These are phyloP conservation scores for Halcyon senegalensis DNA, from an alignment of 2,113 vertebrate genomes.

Conservation along the genomic window DNA sequence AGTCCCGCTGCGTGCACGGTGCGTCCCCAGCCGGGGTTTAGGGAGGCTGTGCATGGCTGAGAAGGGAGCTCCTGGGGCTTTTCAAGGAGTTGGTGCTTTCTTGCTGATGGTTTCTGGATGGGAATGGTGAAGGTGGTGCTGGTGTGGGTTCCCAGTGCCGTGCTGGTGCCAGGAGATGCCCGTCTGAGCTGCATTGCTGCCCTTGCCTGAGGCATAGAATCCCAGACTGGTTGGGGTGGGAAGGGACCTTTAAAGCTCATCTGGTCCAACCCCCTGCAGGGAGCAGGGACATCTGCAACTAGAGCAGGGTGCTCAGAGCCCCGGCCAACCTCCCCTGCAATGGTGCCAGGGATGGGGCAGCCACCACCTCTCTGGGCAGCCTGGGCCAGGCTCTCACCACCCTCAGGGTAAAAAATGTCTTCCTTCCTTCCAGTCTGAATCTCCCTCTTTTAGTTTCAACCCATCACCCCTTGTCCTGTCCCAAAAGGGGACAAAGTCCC, in stretches of 20 bases:
- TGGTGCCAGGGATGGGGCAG: background rate
- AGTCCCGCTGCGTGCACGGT: fast-evolving
- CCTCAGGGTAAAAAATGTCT: background rate
- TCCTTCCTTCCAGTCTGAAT: background rate
- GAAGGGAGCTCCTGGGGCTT: background rate
- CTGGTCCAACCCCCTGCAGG: background rate
- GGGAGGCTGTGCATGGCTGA: background rate
- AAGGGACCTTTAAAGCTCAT: background rate
- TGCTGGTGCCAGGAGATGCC: background rate
- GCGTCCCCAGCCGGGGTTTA: background rate
- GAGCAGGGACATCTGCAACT: background rate
- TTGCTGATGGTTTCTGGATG: background rate
- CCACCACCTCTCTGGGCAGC: background rate
- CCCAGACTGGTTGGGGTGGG: background rate
- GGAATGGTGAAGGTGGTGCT: background rate
- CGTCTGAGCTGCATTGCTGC: background rate
- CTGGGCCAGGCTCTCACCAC: background rate
- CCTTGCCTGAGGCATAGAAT: background rate
- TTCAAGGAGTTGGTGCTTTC: background rate
- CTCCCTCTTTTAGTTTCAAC: background rate
- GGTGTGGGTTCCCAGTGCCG: background rate
- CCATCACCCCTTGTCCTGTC: background rate
- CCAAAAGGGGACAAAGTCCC: background rate
- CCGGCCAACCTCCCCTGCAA: background rate
- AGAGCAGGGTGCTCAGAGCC: background rate